Conservation (phyloP, 2,888 invertebrate species). For the Standfussiana lucernea region DNA sequence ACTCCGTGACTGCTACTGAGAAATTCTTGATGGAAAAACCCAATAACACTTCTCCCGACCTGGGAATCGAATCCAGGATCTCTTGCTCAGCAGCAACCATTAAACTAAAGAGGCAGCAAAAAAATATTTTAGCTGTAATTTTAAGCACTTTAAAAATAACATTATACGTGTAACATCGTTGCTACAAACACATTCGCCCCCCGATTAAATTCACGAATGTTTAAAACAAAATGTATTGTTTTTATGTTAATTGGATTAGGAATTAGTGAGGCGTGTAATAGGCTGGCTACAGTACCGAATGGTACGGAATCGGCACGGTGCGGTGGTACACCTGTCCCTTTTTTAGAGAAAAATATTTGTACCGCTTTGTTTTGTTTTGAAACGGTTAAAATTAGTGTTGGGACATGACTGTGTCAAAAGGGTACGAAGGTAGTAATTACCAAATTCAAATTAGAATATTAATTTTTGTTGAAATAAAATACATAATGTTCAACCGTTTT, state of each 20-base stretch:
- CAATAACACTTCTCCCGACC: not conserved
- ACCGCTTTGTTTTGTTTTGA: conserved; percentile 26
- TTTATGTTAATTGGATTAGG: conserved; percentile 66
- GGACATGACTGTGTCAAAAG: not conserved
- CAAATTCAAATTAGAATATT: not conserved
- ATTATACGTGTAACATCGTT: not conserved
- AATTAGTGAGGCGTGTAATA: conserved; percentile 64
- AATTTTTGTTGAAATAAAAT: not conserved
- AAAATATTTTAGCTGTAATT: too few species aligned
- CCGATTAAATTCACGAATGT: conserved; percentile 61
- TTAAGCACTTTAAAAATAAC: not conserved
- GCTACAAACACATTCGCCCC: conserved; percentile 71
- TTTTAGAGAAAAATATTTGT: conserved; percentile 22
- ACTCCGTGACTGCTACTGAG: too few species aligned
- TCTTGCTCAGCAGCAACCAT: too few species aligned
- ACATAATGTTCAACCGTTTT: not conserved
- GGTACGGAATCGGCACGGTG: conserved; percentile 45
- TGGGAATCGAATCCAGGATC: too few species aligned
- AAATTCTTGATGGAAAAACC: too few species aligned
- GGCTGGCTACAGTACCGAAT: conserved; percentile 51
- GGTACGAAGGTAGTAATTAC: not conserved
- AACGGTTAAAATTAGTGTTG: conserved; percentile 15
- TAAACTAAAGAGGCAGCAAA: too few species aligned
- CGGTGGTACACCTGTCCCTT: conserved; percentile 29
- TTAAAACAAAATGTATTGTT: conserved; percentile 65